These are phyloP conservation scores for Drosophila teissieri DNA, from an alignment of 1,140 invertebrate genomes.

Conservation along the genomic window DNA sequence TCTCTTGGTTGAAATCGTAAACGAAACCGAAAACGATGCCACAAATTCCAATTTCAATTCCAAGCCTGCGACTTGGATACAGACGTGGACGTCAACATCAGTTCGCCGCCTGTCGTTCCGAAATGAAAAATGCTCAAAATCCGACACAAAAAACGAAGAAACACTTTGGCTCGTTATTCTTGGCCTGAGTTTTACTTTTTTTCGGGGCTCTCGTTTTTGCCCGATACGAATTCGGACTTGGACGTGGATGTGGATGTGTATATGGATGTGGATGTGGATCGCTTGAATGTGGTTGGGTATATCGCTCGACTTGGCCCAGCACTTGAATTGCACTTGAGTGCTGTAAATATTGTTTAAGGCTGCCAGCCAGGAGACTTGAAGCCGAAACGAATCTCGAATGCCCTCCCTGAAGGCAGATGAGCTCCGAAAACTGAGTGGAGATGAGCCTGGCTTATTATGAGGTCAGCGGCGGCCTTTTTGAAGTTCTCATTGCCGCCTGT, in stretches of 20 bases:
- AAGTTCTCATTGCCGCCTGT: conserved; percentile 46
- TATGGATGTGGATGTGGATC: conserved; percentile 12
- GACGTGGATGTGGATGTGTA: conserved; percentile 6
- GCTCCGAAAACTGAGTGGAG: conserved; percentile 22
- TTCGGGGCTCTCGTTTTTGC: conserved; percentile 45
- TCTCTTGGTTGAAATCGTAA: conserved; percentile 32
- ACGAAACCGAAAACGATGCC: conserved; percentile 53
- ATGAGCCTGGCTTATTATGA: conserved; percentile 72
- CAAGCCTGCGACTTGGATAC: conserved; percentile 50
- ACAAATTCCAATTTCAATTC: conserved; percentile 63
- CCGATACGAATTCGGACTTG: conserved; percentile 45
- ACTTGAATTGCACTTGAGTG: conserved; percentile 80
- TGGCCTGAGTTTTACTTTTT: conserved; percentile 44
- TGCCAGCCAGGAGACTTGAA: conserved; percentile 62
- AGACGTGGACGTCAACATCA: conserved; percentile 76
- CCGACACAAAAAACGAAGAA: conserved; percentile 51
- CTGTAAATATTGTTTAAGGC: conserved; percentile 81
- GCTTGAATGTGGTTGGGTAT: conserved; percentile 52
- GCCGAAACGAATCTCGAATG: conserved; percentile 64
- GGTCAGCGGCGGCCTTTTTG: conserved; percentile 61
- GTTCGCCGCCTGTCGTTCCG: conserved; percentile 73
- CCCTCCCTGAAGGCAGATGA: conserved; percentile 51
- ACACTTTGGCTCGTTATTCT: conserved; percentile 76
- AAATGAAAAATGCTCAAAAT: conserved; percentile 79
- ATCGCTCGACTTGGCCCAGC: conserved; percentile 72